Conservation (phyloP, 2,797 vertebrate species). For the Coendou prehensilis region DNA sequence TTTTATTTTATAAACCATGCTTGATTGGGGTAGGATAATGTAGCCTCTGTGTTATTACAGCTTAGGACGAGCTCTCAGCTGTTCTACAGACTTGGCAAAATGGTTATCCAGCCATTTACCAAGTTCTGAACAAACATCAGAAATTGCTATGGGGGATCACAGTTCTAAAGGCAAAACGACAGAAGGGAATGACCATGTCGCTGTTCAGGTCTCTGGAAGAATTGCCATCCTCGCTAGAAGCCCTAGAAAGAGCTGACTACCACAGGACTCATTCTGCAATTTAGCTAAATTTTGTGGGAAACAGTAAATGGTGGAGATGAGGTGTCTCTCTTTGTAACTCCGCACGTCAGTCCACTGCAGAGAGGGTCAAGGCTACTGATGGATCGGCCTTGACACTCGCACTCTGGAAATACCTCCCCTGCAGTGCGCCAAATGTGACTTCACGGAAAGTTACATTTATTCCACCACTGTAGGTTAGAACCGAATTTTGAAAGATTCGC, state of each 20-base stretch:
- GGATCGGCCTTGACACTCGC: not conserved
- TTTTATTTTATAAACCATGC: not conserved
- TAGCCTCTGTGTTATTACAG: not conserved
- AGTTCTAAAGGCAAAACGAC: not conserved
- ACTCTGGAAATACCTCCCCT: not conserved
- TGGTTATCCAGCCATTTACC: not conserved
- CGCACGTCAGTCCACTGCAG: not conserved
- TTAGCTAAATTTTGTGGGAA: constrained; percentile 13
- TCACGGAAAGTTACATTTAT: not conserved
- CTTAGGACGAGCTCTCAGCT: not conserved
- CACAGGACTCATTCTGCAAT: constrained; percentile 30
- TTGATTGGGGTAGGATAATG: not conserved
- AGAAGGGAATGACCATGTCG: not conserved
- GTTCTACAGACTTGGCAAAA: not conserved
- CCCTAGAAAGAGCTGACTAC: not conserved
- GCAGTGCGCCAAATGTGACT: not conserved
- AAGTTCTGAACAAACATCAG: constrained; percentile 4
- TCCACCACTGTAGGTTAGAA: not conserved
- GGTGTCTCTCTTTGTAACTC: not conserved
- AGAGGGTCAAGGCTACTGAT: not conserved
- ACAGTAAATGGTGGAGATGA: not conserved
- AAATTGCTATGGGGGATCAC: not conserved
- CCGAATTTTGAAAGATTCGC: not conserved
- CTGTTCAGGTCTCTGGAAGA: not conserved
- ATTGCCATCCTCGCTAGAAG: not conserved